phyloP scores from a whole-genome alignment of 2,113 vertebrate species.

The Psettodes erumei region DNA sequence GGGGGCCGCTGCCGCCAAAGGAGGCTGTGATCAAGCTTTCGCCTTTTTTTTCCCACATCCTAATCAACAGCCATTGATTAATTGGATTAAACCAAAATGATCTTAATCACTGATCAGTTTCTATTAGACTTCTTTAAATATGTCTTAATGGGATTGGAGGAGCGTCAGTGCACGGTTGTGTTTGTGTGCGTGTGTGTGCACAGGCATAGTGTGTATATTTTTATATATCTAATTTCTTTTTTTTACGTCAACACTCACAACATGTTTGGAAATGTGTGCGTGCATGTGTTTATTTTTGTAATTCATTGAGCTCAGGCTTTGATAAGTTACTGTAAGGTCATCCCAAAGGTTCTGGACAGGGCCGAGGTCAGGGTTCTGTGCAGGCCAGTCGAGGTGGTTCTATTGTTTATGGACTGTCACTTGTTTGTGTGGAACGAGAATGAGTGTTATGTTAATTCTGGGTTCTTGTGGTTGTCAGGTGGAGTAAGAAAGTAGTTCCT shows the following conservation, averaged over 20 bases:
- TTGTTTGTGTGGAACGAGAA: no score
- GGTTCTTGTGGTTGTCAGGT: no score
- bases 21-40: conserved; percentile 33
- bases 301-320: background rate
- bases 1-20: conserved; percentile 3
- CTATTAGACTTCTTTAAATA: conserved; percentile 75
- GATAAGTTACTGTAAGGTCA: background rate
- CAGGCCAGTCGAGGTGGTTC: background rate
- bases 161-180: no score
- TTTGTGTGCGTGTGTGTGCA: background rate
- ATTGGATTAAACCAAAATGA: conserved; percentile 75
- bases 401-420: background rate
- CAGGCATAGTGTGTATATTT: background rate
- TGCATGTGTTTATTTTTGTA: background rate
- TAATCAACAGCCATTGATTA: conserved; percentile 78
- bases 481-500: no score
- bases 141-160: conserved; percentile 70
- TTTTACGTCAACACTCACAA: no score
- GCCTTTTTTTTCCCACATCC: conserved; percentile 32
- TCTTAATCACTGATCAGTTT: conserved; percentile 82
- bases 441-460: no score
- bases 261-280: background rate
- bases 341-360: background rate
- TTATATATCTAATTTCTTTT: no score
- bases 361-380: background rate